Percentiles rank a stretch among this genome's conserved stretches.
phyloP scores from a whole-genome alignment of 1,140 invertebrate genomes.

The Stratiolaelaps scimitus region DNA sequence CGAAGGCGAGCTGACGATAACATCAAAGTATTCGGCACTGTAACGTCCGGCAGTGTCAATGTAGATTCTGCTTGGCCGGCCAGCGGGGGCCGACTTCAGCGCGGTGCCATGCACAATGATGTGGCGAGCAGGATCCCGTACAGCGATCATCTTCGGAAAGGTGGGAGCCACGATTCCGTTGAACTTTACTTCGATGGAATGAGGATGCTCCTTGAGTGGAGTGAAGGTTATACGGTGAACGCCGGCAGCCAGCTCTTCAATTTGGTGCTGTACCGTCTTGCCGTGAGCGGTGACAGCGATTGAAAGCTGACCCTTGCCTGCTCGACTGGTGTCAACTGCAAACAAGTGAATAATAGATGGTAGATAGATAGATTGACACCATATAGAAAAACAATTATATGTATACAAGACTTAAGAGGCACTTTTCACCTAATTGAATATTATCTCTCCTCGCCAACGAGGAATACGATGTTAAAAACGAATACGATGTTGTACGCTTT shows the following conservation, averaged over 20 bases:
- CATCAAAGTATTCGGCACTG: constrained; percentile 74
- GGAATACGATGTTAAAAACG: neutral
- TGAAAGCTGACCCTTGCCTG: constrained; percentile 66
- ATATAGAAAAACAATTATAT: too few relatives aligned
- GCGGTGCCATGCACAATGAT: constrained; percentile 60
- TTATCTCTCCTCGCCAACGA: too few relatives aligned
- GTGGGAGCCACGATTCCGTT: constrained; percentile 50
- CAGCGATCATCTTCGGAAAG: constrained; percentile 46
- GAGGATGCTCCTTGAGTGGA: constrained; percentile 62
- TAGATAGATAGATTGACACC: too few relatives aligned
- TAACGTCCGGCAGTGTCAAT: constrained; percentile 67
- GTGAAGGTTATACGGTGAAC: constrained; percentile 62
- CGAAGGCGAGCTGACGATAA: constrained; percentile 55
- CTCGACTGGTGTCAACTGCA: constrained; percentile 53
- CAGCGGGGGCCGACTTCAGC: constrained; percentile 67
- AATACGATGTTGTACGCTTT: too few relatives aligned
- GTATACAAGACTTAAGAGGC: neutral
- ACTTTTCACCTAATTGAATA: neutral
- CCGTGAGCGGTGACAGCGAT: constrained; percentile 64
- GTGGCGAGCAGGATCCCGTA: constrained; percentile 52
- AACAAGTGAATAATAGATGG: constrained; percentile 36
- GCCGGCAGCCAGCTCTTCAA: constrained; percentile 47
- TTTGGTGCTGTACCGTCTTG: constrained; percentile 58
- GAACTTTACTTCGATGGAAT: constrained; percentile 63
- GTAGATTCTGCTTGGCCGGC: constrained; percentile 66